A percentile compares a stretch with the other conserved stretches of the same genome.
These are phyloP conservation scores for Synanthedon tipuliformis DNA, from an alignment of 2,888 invertebrate species.

Conservation along the genomic window DNA sequence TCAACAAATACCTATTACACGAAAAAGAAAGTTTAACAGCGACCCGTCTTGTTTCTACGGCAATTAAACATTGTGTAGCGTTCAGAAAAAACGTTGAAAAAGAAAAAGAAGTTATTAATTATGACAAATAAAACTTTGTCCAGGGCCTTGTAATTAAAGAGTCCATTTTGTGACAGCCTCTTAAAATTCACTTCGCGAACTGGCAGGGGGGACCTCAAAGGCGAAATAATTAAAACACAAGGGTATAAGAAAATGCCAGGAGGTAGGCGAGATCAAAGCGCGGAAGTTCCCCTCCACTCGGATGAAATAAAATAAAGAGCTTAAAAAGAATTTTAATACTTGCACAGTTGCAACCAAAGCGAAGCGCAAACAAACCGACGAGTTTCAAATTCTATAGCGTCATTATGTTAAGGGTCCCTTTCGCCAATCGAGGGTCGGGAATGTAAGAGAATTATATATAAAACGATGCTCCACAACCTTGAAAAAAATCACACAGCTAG, in stretches of 20 bases:
- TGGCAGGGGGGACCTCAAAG: slow-evolving; percentile 47
- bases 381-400: too few relatives aligned
- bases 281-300: slow-evolving; percentile 45
- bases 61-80: not conserved
- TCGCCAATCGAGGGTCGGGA: too few relatives aligned
- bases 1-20: too few relatives aligned
- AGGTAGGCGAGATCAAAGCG: slow-evolving; percentile 53
- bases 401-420: too few relatives aligned
- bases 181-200: slow-evolving; percentile 62
- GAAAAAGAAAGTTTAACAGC: not conserved
- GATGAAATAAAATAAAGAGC: slow-evolving; percentile 44
- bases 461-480: too few relatives aligned
- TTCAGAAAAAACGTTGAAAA: not conserved
- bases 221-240: slow-evolving; percentile 63
- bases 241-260: slow-evolving; percentile 58
- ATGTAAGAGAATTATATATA: too few relatives aligned
- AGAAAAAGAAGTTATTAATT: slow-evolving; percentile 33
- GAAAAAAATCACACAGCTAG: too few relatives aligned
- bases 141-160: slow-evolving; percentile 53
- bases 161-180: slow-evolving; percentile 62
- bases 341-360: slow-evolving; percentile 8
- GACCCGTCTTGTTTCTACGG: not conserved
- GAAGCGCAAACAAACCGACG: too few relatives aligned
- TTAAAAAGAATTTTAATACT: slow-evolving; percentile 35
- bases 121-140: slow-evolving; percentile 54